Percentiles rank a stretch among this genome's conserved stretches.
phyloP scores from a whole-genome alignment of 1,140 invertebrate genomes.

The Rhagoletis zephyria region DNA sequence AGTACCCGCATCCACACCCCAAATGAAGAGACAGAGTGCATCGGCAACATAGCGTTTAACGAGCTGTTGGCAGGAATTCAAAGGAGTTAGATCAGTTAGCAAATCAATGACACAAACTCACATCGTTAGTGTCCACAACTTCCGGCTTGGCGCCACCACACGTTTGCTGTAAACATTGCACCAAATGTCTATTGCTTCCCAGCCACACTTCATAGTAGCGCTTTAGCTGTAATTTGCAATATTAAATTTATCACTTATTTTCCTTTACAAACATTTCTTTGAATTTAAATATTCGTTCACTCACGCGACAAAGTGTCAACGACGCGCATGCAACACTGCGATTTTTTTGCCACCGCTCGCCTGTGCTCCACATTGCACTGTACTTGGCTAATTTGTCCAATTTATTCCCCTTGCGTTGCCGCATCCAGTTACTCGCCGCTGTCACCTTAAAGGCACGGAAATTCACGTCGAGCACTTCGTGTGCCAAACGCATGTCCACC shows the following conservation, averaged over 20 bases:
- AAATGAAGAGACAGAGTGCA: neutral
- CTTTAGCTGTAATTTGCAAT: neutral
- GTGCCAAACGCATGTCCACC: conserved; percentile 74
- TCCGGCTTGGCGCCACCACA: neutral
- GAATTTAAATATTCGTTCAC: conserved; percentile 72
- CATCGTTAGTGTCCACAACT: neutral
- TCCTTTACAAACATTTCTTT: neutral
- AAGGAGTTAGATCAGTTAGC: neutral
- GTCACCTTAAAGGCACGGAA: conserved; percentile 72
- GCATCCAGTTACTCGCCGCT: conserved; percentile 64
- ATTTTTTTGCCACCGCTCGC: conserved; percentile 75
- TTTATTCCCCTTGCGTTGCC: conserved; percentile 64
- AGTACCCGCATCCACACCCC: neutral
- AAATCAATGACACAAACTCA: neutral
- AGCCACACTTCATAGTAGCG: neutral
- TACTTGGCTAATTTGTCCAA: conserved; percentile 71
- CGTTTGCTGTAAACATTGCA: neutral
- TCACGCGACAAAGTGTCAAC: conserved; percentile 73
- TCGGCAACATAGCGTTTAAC: neutral
- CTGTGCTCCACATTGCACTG: conserved; percentile 74
- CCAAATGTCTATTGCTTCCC: neutral
- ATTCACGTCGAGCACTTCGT: conserved; percentile 74
- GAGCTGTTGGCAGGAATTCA: neutral
- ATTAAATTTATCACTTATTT: neutral
- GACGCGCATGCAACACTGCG: conserved; percentile 75